Evolutionary conservation across 2,113 vertebrate genomes (phyloP), one percentile per base, ranked within the genome.

Genomic region (Varanus komodoensis): DNA sequence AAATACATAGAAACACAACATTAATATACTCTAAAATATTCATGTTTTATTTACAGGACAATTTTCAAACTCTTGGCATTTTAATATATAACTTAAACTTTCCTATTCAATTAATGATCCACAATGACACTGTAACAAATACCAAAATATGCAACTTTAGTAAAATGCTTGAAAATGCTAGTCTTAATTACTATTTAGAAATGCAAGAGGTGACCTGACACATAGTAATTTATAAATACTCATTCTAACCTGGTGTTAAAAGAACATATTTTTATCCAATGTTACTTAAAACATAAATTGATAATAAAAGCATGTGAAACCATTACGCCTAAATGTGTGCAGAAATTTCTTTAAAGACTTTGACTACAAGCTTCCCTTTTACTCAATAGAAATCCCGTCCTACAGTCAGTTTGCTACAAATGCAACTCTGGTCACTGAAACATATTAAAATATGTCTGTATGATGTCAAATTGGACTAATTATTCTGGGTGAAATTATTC

Each of bases 11-110:
- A 88, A 89, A 95, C 93, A 44, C 94, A 94, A 96, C 95, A 92
- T 95, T 94, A 96, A 97, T 95, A 96, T 95, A 94, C 92, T 94
- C 95, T 95, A 97, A 97, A 97, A 95, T 96, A 97, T 95, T 96
- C 93, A 89, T 90, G 95, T 93, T 96, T 97, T 97, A 94, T 96
- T 96, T 97, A 97, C 94, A 97, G 93, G 96, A 96, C 92, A 96
- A 93, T 95, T 17, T 96, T 94, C 91, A 92, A 97, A 97, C 91
- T 94, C 91, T 93, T 96, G 94, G 95, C 91, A 95, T 96, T 96
- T 96, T 92, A 94, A 90, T 64, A 96, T 93, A 91, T 89, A 95
- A 96, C 80, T 94, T 95, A 94, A 95, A 95, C 85, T 94, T 93
- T 91, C 93, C 82, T 86, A 93, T 93, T 92, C 94, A 94, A 95